Evolutionary conservation across 2,113 vertebrate genomes (phyloP).

Genomic region (Spilogale gracilis): DNA sequence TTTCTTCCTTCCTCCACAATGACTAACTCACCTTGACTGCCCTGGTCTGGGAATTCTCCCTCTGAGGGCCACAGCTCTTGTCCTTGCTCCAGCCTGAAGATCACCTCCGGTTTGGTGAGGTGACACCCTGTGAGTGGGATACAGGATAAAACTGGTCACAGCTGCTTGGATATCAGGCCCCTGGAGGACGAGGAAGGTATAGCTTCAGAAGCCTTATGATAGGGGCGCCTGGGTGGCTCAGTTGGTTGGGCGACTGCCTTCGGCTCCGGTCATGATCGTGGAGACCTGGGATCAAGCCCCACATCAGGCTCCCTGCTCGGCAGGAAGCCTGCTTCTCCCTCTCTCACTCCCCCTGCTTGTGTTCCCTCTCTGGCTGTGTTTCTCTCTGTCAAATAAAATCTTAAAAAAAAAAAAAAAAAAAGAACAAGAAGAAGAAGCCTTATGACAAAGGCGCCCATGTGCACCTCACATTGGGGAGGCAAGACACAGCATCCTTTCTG

Average conservation of each 20-base stretch:
- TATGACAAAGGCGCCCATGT: background rate
- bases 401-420: too few species aligned
- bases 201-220: background rate
- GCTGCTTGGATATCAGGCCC: background rate
- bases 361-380: too few species aligned
- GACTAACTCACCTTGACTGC: background rate
- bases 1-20: background rate
- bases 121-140: background rate
- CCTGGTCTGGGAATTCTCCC: background rate
- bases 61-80: background rate
- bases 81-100: conserved; percentile 35
- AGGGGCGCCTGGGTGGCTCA: background rate
- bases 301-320: too few species aligned
- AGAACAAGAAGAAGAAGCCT: background rate
- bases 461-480: background rate
- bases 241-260: too few species aligned
- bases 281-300: too few species aligned
- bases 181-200: background rate
- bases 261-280: too few species aligned
- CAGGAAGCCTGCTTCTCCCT: too few species aligned
- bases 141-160: background rate
- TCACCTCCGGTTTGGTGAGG: conserved; percentile 26
- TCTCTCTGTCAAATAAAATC: too few species aligned
- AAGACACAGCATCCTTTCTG: background rate
- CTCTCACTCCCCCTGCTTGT: too few species aligned